Percentiles rank a stretch among this genome's conserved stretches.
Evolutionary conservation across 1,140 invertebrate species (phyloP).

Genomic region (Notospermus geniculatus): DNA sequence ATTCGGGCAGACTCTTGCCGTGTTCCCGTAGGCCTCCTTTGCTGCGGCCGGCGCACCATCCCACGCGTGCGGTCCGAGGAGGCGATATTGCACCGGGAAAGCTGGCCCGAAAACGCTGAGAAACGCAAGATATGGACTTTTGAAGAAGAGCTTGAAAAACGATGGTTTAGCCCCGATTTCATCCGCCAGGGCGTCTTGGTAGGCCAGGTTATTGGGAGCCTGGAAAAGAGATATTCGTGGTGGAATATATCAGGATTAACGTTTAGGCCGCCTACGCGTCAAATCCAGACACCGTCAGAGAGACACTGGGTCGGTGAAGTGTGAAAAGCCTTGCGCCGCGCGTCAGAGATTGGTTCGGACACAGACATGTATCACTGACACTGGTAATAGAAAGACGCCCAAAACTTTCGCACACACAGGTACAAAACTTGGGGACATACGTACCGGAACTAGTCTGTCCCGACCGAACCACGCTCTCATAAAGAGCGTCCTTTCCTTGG

Average conservation of each 20-base stretch:
- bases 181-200: neutral
- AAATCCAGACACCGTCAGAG: too few relatives aligned
- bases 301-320: neutral
- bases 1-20: too few relatives aligned
- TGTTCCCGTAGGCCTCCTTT: too few relatives aligned
- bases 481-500: constrained; percentile 53
- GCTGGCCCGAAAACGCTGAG: neutral
- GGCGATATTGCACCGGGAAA: constrained; percentile 2
- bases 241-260: neutral
- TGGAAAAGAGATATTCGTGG: neutral
- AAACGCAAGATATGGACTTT: neutral
- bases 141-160: constrained; percentile 3
- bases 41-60: neutral
- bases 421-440: neutral
- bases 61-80: neutral
- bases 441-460: constrained; percentile 4
- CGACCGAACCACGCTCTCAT: neutral
- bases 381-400: neutral
- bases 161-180: constrained; percentile 7
- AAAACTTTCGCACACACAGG: neutral
- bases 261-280: too few relatives aligned
- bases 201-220: neutral
- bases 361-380: neutral
- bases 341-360: neutral
- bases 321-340: neutral